Base-by-base conservation (phyloP, 2,113 vertebrate genomes). In the Equus quagga region DNA sequence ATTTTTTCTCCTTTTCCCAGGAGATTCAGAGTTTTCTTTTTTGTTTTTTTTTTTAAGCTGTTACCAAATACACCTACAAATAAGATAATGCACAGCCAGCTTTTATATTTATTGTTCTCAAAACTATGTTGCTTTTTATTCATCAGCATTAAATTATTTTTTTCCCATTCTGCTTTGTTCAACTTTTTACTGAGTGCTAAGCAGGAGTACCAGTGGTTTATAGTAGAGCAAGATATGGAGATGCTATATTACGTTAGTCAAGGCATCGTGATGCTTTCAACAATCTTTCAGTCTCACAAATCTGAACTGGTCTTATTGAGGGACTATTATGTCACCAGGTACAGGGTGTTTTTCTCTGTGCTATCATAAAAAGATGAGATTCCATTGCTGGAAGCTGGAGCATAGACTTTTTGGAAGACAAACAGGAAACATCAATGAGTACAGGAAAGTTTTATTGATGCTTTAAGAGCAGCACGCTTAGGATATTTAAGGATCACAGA, bases 41-140 rank as follows among this genome's bases (percentile, higher is more conserved):
- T 33, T 41, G 36, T 41, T 44, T 46, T 70, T 87, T 87, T 65
- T 41, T 46, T 69, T 36, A 41, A 28, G 19, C 58, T 23, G 19
- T 88, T 91, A 65, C 21, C 21, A 92, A 93, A 60, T 75, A 46
- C 6, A 64, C 44, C 85, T n/a, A 62, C 33, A 81, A 41, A 58
- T 49, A 13, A 91, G 21, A 84, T 31, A 26, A 1, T 44, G 5
- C 4, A 62, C 12, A 44, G 6, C 0, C 46, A 8, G 44, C 23
- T 72, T 83, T 94, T 51, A 18, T 73, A 44, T 67, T 91, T 72
- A 69, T 82, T 92, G 78, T 72, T 95, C 23, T 92, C 11, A 36
- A 23, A 26, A 19, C 46, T 54, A 21, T 54, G 24, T 89, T 17
- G 28, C 60, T 93, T 82, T 31, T 69, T 72, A 51, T 54, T 54